A percentile compares a stretch with the other conserved stretches of the same genome.
phyloP scores from a whole-genome alignment of 2,888 invertebrate species.

The Philereme transversata region DNA sequence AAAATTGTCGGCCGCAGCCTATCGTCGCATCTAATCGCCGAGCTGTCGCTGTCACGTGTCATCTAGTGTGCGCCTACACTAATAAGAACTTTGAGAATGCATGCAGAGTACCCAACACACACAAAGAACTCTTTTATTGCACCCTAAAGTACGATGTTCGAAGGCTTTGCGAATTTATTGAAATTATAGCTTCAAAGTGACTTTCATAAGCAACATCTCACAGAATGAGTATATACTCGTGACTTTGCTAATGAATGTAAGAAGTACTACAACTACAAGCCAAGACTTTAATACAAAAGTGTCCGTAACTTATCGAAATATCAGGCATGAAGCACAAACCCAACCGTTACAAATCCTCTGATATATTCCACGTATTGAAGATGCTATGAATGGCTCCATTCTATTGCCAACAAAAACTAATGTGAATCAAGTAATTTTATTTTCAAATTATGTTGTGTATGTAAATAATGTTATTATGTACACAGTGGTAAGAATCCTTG shows the following conservation, averaged over 20 bases:
- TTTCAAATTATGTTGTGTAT: not conserved
- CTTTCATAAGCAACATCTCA: no score
- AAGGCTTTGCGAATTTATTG: no score
- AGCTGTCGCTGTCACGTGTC: no score
- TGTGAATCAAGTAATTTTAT: not conserved
- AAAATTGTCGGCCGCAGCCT: no score
- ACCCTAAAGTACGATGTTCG: not conserved
- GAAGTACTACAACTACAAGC: not conserved
- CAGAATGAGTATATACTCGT: no score
- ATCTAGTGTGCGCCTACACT: no score
- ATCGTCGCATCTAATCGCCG: no score
- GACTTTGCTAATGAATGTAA: no score
- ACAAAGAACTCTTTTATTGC: not conserved
- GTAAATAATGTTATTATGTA: no score
- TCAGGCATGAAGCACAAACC: constrained; percentile 17
- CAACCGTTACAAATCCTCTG: constrained; percentile 5
- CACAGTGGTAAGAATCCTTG: not conserved
- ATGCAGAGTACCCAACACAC: not conserved
- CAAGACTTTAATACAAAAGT: constrained; percentile 7
- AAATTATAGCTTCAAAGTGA: no score
- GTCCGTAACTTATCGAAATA: constrained; percentile 17
- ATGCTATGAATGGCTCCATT: not conserved
- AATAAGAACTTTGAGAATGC: not conserved
- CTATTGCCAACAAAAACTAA: not conserved
- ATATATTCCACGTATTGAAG: constrained; percentile 10